Conservation (phyloP, 2,888 invertebrate species). For the Diloba caeruleocephala region DNA sequence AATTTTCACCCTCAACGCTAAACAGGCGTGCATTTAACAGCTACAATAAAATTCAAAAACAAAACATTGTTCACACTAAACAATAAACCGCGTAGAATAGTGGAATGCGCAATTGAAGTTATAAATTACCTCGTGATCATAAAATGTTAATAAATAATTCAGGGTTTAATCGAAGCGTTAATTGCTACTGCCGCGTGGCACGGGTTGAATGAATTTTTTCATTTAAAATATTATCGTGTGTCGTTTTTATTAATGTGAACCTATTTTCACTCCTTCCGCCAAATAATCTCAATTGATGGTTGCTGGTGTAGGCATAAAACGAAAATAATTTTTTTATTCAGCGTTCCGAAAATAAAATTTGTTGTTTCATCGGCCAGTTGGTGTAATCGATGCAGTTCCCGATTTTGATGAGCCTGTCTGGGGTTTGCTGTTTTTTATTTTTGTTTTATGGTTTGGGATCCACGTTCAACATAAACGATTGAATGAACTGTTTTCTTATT, state of each 20-base stretch:
- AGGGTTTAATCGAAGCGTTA: conserved; percentile 71
- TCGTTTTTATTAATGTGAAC: conserved; percentile 68
- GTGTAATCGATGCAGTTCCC: conserved; percentile 51
- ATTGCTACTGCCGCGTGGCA: conserved; percentile 56
- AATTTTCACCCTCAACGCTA: conserved; percentile 18
- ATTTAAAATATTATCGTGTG: conserved; percentile 67
- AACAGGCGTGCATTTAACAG: conserved; percentile 26
- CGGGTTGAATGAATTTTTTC: conserved; percentile 59
- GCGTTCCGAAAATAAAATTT: conserved; percentile 59
- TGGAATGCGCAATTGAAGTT: conserved; percentile 45
- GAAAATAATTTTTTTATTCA: conserved; percentile 68
- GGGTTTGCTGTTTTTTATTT: conserved; percentile 30
- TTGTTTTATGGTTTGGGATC: conserved; percentile 8
- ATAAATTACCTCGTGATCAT: conserved; percentile 56
- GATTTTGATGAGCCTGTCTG: conserved; percentile 46
- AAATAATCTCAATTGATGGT: conserved; percentile 68
- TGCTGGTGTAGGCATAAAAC: conserved; percentile 62
- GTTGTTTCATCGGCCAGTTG: conserved; percentile 42
- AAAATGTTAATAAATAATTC: conserved; percentile 72
- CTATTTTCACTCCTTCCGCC: conserved; percentile 63
- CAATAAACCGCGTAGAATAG: conserved; percentile 38
- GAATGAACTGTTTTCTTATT: conserved; percentile 6
- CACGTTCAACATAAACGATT: conserved; percentile 4
- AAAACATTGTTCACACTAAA: conserved; percentile 34
- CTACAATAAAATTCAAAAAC: conserved; percentile 36